Conservation (phyloP, 2,888 invertebrate species). For the Imbricaverruca yamaguchii region DNA sequence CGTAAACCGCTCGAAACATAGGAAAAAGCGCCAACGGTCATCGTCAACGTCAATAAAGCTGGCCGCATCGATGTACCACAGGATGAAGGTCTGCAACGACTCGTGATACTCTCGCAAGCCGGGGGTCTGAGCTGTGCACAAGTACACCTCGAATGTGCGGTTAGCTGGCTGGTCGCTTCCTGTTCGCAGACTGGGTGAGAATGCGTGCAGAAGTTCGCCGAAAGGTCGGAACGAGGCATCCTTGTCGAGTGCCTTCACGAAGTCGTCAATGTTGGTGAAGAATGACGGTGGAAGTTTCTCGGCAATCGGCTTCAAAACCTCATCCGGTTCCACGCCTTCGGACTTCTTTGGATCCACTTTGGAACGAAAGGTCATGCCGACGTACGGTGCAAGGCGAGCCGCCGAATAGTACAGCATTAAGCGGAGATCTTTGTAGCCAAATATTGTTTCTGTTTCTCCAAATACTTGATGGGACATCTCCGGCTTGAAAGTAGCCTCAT, state of each 20-base stretch:
- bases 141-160: slow-evolving; percentile 66
- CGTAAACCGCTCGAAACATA: slow-evolving; percentile 35
- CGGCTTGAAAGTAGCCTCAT: slow-evolving; percentile 59
- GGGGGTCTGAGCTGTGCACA: slow-evolving; percentile 55
- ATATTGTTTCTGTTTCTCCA: slow-evolving; percentile 68
- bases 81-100: slow-evolving; percentile 77
- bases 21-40: slow-evolving; percentile 78
- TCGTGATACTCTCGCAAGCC: slow-evolving; percentile 72
- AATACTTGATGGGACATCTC: slow-evolving; percentile 78
- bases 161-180: not conserved
- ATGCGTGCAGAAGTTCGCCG: slow-evolving; percentile 60
- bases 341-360: slow-evolving; percentile 49
- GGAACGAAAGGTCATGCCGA: slow-evolving; percentile 64
- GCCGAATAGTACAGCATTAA: slow-evolving; percentile 74
- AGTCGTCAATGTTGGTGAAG: slow-evolving; percentile 64
- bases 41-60: slow-evolving; percentile 89
- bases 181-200: slow-evolving; percentile 37
- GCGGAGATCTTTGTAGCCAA: slow-evolving; percentile 79
- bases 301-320: slow-evolving; percentile 60
- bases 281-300: slow-evolving; percentile 63
- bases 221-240: slow-evolving; percentile 62
- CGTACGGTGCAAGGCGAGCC: slow-evolving; percentile 67
- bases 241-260: slow-evolving; percentile 60
- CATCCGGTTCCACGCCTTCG: slow-evolving; percentile 57
- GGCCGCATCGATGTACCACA: slow-evolving; percentile 95